phyloP scores from a whole-genome alignment of 2,797 vertebrate genomes.

The Amblyraja radiata region DNA sequence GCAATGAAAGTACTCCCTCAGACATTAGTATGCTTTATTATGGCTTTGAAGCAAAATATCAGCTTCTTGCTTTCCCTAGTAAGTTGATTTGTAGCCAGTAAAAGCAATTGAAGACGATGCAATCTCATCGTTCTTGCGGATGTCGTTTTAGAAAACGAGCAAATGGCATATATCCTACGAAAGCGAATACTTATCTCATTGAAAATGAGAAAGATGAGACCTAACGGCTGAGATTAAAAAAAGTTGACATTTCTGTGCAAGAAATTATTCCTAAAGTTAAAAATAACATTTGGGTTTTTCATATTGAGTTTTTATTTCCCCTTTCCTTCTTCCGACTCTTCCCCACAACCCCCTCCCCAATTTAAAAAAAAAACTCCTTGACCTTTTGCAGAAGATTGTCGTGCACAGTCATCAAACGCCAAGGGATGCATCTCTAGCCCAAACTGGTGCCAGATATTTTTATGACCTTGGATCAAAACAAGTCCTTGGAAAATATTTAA shows the following conservation, averaged over 20 bases:
- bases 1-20: background rate
- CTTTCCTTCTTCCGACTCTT: constrained; percentile 13
- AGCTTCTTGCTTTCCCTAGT: background rate
- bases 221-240: background rate
- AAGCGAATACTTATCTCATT: background rate
- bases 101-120: background rate
- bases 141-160: background rate
- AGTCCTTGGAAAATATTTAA: constrained; percentile 56
- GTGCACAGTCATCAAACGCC: constrained; percentile 52
- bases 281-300: background rate
- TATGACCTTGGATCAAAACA: constrained; percentile 64
- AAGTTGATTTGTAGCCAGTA: background rate
- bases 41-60: background rate
- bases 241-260: background rate
- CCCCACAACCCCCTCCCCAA: constrained; percentile 48
- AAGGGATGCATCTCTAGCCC: constrained; percentile 51
- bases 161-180: background rate
- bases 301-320: constrained; percentile 49
- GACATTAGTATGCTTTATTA: background rate
- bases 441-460: constrained; percentile 65
- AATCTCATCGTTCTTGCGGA: background rate
- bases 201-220: background rate
- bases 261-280: background rate
- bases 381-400: constrained; percentile 50
- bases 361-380: constrained; percentile 48